Conservation (phyloP, 2,113 vertebrate species). For the Lonchura striata region DNA sequence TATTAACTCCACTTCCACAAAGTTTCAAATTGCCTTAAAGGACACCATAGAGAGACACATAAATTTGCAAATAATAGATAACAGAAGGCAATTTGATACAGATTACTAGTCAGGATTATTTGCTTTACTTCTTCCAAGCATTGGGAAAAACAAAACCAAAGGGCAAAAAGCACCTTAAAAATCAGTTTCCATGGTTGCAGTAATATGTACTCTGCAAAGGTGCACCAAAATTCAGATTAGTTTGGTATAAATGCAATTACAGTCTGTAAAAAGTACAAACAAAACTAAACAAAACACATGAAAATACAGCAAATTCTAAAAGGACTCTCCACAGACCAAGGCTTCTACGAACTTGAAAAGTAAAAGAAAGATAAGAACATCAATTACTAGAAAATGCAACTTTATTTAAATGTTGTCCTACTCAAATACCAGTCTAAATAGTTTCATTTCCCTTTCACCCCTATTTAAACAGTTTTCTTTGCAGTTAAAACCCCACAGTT, state of each 20-base stretch:
- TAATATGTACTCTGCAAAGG: background rate
- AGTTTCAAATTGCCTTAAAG: background rate
- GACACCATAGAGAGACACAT: background rate
- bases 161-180: background rate
- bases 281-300: background rate
- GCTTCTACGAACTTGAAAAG: background rate
- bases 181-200: background rate
- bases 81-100: background rate
- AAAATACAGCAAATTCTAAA: background rate
- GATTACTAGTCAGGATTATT: background rate
- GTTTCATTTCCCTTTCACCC: background rate
- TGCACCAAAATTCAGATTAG: background rate
- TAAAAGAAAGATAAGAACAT: background rate
- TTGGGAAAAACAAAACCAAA: background rate
- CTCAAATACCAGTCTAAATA: background rate
- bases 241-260: background rate
- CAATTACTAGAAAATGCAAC: background rate
- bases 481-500: background rate
- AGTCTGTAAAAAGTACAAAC: background rate
- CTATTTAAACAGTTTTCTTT: background rate
- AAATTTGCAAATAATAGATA: background rate
- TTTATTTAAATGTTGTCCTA: background rate
- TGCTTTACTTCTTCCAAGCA: background rate
- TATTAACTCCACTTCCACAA: background rate
- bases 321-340: background rate